A percentile compares a stretch with the other conserved stretches of the same genome.
phyloP scores from a whole-genome alignment of 2,888 invertebrate species.

The Dimorphilus gyrociliatus region DNA sequence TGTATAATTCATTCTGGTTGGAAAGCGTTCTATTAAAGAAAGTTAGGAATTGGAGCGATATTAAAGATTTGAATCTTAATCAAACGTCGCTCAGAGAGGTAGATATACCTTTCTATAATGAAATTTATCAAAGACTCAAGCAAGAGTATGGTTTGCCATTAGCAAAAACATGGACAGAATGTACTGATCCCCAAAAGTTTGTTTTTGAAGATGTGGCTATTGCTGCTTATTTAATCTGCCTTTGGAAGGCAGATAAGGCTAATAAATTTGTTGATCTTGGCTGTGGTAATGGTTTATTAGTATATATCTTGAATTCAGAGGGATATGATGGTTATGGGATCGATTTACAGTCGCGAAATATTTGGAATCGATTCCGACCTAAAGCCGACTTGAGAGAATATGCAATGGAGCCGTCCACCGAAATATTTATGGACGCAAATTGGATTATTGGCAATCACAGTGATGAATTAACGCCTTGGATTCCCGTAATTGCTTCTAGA shows the following conservation, averaged over 20 bases:
- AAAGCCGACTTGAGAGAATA: constrained; percentile 48
- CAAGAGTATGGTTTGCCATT: too few relatives aligned
- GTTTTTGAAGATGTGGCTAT: constrained; percentile 93
- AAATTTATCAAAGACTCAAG: too few relatives aligned
- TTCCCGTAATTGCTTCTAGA: constrained; percentile 76
- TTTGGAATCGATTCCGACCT: constrained; percentile 58
- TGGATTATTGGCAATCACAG: constrained; percentile 98
- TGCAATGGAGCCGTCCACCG: background rate
- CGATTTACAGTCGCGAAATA: constrained; percentile 65
- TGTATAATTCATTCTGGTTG: too few relatives aligned
- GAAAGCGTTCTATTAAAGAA: too few relatives aligned
- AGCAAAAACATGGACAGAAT: constrained; percentile 92
- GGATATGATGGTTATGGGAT: constrained; percentile 52
- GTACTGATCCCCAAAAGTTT: constrained; percentile 81
- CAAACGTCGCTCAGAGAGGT: too few relatives aligned
- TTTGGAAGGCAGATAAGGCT: too few relatives aligned
- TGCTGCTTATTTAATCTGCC: constrained; percentile 26
- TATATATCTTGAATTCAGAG: constrained; percentile 64
- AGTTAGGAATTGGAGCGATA: too few relatives aligned
- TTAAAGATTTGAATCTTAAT: too few relatives aligned
- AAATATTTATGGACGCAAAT: constrained; percentile 27
- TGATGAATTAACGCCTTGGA: constrained; percentile 97
- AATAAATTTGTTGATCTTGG: constrained; percentile 70
- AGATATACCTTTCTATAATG: too few relatives aligned
- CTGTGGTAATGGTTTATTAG: constrained; percentile 89